phyloP scores from a whole-genome alignment of 2,113 vertebrate genomes.

The Solea solea region DNA sequence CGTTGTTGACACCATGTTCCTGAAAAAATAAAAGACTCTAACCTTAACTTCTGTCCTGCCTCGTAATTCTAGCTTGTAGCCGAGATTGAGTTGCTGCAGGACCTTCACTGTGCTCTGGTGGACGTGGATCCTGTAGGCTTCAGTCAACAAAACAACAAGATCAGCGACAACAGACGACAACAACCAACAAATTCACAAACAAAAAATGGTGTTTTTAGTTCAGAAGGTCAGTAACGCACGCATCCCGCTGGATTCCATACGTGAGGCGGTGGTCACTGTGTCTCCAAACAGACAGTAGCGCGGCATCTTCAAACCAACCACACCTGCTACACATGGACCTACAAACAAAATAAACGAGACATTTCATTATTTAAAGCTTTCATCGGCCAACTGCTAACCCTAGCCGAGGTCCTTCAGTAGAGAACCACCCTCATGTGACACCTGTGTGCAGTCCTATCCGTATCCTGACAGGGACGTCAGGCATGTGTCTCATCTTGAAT shows the following conservation, averaged over 20 bases:
- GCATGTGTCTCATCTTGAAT: conserved; percentile 88
- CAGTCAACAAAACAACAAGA: background rate
- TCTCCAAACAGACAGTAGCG: conserved; percentile 86
- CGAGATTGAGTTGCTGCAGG: conserved; percentile 75
- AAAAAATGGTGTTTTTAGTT: too few relatives aligned
- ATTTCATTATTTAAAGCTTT: background rate
- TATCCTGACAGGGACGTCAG: conserved; percentile 83
- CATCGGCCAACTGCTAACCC: too few relatives aligned
- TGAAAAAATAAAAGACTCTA: background rate
- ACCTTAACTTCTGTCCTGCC: conserved; percentile 80
- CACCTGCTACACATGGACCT: conserved; percentile 82
- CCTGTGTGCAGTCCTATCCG: conserved; percentile 85
- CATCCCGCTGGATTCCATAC: conserved; percentile 82
- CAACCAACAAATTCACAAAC: background rate
- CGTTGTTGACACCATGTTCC: background rate
- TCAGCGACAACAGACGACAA: background rate
- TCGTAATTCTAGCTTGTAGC: conserved; percentile 81
- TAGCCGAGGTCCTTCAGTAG: too few relatives aligned
- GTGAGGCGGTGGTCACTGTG: conserved; percentile 83
- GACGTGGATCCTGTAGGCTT: conserved; percentile 85
- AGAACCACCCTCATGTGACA: conserved; percentile 30
- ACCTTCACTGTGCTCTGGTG: conserved; percentile 80
- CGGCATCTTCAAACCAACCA: conserved; percentile 86
- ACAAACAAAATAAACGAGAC: background rate
- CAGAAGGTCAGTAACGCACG: conserved; percentile 65